Evolutionary conservation across 2,113 vertebrate species (phyloP), one percentile per base, ranked within the genome.

Genomic region (Pelobates fuscus): DNA sequence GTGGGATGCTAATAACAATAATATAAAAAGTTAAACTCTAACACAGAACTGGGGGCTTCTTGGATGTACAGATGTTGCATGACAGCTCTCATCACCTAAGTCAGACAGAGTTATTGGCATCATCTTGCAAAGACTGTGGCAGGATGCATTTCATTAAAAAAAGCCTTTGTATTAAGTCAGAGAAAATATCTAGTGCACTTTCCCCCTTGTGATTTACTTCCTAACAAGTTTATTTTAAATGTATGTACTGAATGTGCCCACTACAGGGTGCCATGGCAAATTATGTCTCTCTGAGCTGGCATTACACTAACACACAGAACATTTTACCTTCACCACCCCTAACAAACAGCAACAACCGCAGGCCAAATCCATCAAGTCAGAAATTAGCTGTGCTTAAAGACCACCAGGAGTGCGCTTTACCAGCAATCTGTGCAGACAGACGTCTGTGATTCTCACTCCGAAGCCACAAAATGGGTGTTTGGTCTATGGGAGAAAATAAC

Each of bases 311-410:
- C 12, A 29, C 26, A 60, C 24, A 60, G 7, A 58, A 58, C 58
- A 27, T 17, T 60, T 60, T 60, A 29, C 58, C 26, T 60, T 60
- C 58, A 29, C 58, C 27, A 60, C 27, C 58, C 58, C 58, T 60
- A 60, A 60, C 26, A 60, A 60, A 60, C 58, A 29, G 58, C 26
- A 60, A 29, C 58, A 60, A 29, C 24, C 58, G 27, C 8, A 60
- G 26, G 26, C 58, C 27, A 24, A 18, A 60, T 60, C 25, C 27
- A 29, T 29, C 14, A 29, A 27, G 25, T 29, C 58, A 60, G 58
- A 60, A 60, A 60, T 60, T 29, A 60, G 58, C 26, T 60, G 17
- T 60, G 14, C 58, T 60, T 60, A 27, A 60, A 60, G 58, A 60
- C 27, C 27, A 60, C 26, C 58, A 60, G 26, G 58, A 60, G 58